phyloP scores from a whole-genome alignment of 2,113 vertebrate genomes.

The Laticauda laticaudata region DNA sequence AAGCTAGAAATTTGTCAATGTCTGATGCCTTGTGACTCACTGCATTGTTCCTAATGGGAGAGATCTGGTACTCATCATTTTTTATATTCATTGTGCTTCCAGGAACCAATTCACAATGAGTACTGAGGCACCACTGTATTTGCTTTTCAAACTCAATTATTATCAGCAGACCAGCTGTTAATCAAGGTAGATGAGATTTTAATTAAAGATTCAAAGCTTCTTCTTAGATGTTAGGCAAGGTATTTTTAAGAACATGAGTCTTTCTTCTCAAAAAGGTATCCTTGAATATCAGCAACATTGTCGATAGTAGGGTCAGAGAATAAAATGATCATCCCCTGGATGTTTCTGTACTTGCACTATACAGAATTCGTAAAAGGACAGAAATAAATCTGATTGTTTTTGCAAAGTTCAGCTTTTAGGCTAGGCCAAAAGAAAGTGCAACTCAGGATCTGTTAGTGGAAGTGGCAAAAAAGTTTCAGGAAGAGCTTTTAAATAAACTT shows the following conservation, averaged over 20 bases:
- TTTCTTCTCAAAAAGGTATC: background rate
- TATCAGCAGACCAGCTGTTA: background rate
- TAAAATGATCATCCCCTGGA: background rate
- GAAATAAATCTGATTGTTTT: background rate
- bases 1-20: background rate
- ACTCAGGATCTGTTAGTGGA: background rate
- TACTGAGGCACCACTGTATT: background rate
- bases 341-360: background rate
- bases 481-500: background rate
- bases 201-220: background rate
- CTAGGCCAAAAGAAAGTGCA: background rate
- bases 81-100: background rate
- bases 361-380: background rate
- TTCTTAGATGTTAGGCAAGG: background rate
- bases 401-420: background rate
- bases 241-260: background rate
- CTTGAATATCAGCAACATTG: background rate
- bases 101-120: background rate
- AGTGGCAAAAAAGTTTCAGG: background rate
- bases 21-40: too few relatives aligned
- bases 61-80: background rate
- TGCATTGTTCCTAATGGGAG: background rate
- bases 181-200: background rate
- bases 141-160: background rate
- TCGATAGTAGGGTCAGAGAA: background rate